Evolutionary conservation across 2,113 vertebrate species (phyloP), one percentile per base, ranked within the genome.

Genomic region (Agelaius phoeniceus): DNA sequence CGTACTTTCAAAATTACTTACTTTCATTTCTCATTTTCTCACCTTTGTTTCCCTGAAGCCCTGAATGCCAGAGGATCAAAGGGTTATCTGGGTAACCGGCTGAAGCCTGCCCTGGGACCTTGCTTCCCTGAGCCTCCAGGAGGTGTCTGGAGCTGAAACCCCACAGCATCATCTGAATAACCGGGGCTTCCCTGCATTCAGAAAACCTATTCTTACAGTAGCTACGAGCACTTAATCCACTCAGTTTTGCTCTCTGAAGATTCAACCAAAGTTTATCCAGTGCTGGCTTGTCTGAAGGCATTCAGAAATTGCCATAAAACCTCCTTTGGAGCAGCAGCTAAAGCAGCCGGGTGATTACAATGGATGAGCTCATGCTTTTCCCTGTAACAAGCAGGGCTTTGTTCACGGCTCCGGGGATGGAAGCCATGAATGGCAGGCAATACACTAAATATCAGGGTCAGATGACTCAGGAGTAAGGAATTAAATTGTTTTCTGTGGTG

Each of bases 351-450:
- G 66, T 76, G 93, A 93, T 94, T 78, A 97, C 90, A 97, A 96
- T 89, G 96, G 96, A 92, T 96, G 96, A 97, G 94, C 96, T 97
- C 93, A 97, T 97, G 94, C 88, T 78, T 96, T 73, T 37, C 59
- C 84, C 24, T 24, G 44, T 27, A 97, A 96, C 96, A 97, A 96
- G 90, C 76, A 2, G 1, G 22, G 94, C 94, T 96, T 97, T 97
- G 96, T 97, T 96, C 72, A 5, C 5, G 20, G 78, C 85, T 58
- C 89, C 28, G 62, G 76, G 77, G 90, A 93, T 44, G 62, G 89
- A 86, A 96, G 83, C 55, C 3, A 28, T 94, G 96, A 96, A 90
- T 89, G 96, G 93, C 80, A 30, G 83, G 77, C 93, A 96, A 79
- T 84, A 94, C 84, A 89, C 84, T 7, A 7, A 62, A 21, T 51